Evolutionary conservation across 2,888 invertebrate species (phyloP), one percentile per base, ranked within the genome.

Genomic region (Neoscelio sp.): DNA sequence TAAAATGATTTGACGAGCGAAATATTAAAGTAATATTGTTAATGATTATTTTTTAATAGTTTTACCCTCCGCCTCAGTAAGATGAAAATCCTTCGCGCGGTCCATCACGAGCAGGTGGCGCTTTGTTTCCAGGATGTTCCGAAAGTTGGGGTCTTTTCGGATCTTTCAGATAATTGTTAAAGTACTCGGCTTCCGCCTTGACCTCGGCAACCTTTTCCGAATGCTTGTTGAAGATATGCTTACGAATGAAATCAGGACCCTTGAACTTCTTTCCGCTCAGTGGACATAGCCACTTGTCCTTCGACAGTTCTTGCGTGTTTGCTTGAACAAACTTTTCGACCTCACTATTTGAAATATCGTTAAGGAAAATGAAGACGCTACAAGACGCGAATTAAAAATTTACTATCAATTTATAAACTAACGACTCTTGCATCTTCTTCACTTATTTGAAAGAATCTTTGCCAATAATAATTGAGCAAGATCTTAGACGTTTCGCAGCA

Each of bases 231-330:
- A 97, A 96, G 81, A 99, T 98, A 90, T 99, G 99, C 89, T 99
- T 99, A 76, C 98, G 94, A 23, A 99, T 98, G 91, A 99, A 99
- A 90, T 99, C 99, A 0, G 99, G 99, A 0, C 99, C 96, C 90
- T 99, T 99, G 91, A 99, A 99, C 90, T 99, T 99, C 91, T 99
- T 99, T 0, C 99, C 99, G 64, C 98, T 99, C 5, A 99, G 91
- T 0, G 99, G 99, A 91, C 99, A 99, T 82, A 99, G 91, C 99
- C 99, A 99, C 87, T 99, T 99, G 89, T 99, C 99, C 89, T 98
- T 98, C 0, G 97, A 96, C 81, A 99, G 89, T 91, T 99, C 99
- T 87, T 99, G 97, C 0, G 98, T 98, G 89, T 99, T 99, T 0
- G 98, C 95, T 85, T 96, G 95, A 10, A 99, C 95, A 90, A 99